Conservation (phyloP, 2,888 invertebrate species). For the Melanophora roralis region DNA sequence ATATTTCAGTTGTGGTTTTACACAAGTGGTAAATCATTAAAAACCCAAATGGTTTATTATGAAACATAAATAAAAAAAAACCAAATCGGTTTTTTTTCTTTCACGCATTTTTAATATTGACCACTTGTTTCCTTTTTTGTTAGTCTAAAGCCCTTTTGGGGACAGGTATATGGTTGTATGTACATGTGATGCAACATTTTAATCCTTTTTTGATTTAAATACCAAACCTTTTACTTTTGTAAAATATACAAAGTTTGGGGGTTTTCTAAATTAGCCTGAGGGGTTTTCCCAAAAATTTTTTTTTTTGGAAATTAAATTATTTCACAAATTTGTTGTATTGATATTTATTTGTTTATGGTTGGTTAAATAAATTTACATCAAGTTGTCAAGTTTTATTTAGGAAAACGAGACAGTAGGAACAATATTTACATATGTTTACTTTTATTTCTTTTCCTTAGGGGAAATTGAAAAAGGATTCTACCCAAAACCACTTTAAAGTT, state of each 20-base stretch:
- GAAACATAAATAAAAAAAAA: no score
- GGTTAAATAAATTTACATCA: neutral
- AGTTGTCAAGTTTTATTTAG: neutral
- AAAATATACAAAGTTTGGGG: neutral
- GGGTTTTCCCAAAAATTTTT: neutral
- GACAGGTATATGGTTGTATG: neutral
- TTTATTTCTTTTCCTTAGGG: no score
- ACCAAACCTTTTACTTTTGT: neutral
- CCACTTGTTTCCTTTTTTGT: neutral
- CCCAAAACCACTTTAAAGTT: no score
- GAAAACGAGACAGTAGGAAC: neutral
- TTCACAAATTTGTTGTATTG: neutral
- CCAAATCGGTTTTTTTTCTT: neutral
- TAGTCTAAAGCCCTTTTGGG: neutral
- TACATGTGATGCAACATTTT: neutral
- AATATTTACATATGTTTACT: no score
- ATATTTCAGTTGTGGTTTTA: neutral
- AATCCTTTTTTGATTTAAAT: neutral
- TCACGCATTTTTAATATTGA: neutral
- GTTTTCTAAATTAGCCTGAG: neutral
- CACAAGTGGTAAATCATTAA: neutral
- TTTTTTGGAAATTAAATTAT: neutral
- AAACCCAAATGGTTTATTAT: neutral
- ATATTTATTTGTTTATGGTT: constrained; percentile 4
- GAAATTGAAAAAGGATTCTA: no score